phyloP scores from a whole-genome alignment of 2,113 vertebrate genomes.

The Nanorana parkeri region DNA sequence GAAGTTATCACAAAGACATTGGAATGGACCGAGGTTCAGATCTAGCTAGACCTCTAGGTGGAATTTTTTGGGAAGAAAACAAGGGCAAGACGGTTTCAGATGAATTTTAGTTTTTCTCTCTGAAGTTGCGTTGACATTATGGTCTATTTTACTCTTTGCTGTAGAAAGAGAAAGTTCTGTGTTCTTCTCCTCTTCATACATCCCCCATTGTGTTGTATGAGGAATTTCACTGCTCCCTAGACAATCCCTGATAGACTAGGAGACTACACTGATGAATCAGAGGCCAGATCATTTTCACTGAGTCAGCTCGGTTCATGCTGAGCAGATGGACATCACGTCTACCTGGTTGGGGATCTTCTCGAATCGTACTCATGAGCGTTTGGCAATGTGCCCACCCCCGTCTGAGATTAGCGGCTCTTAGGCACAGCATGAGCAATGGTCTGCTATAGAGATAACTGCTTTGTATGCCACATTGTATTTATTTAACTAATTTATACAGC shows the following conservation, averaged over 20 bases:
- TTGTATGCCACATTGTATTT: no score
- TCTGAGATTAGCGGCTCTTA: no score
- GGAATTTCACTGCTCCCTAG: neutral
- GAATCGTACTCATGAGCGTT: no score
- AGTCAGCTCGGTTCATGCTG: neutral
- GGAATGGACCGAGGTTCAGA: neutral
- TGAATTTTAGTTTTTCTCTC: neutral
- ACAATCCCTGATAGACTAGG: neutral
- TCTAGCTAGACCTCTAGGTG: neutral
- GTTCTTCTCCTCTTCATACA: neutral
- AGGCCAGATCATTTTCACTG: neutral
- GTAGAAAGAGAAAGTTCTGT: neutral
- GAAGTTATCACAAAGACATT: neutral
- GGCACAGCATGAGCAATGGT: no score
- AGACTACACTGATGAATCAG: neutral
- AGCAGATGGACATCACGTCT: neutral
- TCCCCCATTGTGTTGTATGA: neutral
- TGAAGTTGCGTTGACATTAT: neutral
- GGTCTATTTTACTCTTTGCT: neutral
- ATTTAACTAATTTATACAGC: no score
- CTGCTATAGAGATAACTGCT: no score
- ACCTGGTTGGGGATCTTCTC: neutral
- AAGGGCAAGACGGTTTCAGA: neutral
- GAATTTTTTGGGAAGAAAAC: no score
- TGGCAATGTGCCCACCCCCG: no score